Base-by-base conservation (phyloP, 2,113 vertebrate genomes). In the Condylura cristata region DNA sequence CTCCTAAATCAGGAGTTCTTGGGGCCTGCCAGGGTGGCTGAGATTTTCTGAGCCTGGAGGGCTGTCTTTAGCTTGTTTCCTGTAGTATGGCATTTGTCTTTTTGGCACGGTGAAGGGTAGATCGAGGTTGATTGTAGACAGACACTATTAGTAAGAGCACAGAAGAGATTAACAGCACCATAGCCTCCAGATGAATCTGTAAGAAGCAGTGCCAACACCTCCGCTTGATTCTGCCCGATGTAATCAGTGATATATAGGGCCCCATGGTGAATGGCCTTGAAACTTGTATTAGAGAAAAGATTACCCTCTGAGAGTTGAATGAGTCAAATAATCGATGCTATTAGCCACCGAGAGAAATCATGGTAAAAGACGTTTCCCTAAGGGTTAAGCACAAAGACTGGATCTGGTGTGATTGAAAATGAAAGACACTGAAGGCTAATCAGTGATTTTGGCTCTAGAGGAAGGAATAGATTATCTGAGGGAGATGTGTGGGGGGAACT, bases 281-380 rank as follows among this genome's bases (percentile, higher is more conserved):
- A 93, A 93, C 75, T 34, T 46, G 39, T 30, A 65, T 91, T 65
- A 80, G 88, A 87, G 90, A 58, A 88, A 37, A 68, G 80, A 81
- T 85, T 70, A 78, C 53, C 84, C 91, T 91, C 89, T 85, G 93
- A 93, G 94, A 80, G 30, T 24, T 82, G 91, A 85, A 87, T 63
- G 93, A 91, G 44, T 72, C 30, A 84, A 95, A 92, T 68, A 86
- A 96, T 84, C 28, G 0, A 78, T 63, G 79, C 60, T 68, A 82
- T 94, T 94, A 89, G 56, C 86, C 66, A 92, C 81, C 89, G 41
- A 56, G 76, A 92, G 84, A 96, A 96, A 80, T 82, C 1, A 0
- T 76, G 83, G 75, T 2, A 13, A 48, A 90, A 72, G 87, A 74
- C 66, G 39, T 26, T 81, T 90, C 76, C 80, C 53, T 56, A 86